Base-by-base conservation (phyloP, 2,888 invertebrate species). In the Abrostola triplasia region DNA sequence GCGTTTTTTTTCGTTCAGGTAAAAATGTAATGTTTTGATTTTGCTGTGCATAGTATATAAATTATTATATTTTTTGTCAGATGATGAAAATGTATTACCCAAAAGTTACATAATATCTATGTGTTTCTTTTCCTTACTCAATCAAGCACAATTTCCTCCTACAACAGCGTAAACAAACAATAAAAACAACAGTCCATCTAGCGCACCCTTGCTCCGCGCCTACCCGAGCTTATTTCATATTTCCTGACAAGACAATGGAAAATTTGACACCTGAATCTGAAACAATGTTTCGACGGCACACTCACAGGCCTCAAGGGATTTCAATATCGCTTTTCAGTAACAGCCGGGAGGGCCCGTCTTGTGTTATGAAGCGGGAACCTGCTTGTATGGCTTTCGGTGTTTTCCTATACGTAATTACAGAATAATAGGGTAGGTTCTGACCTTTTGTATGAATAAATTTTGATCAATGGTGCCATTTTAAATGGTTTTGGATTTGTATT, bases 191-290 rank as follows among this genome's bases (percentile, higher is more conserved):
- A 47, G 24, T 24, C 44, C 8, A 47, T 41, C 42, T 58, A 52
- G 49, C 57, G 49, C 44, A 24, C 10, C 49, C 47, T 36, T n/a
- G 51, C 62, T 61, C 61, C 51, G 24, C 24, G 62, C 58, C 67
- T 71, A 67, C 56, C 35, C 36, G 51, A 60, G 70, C 72, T 79
- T 78, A 78, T 78, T 75, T 78, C 70, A 79, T 76, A 73, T 76
- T 67, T 71, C 61, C 72, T 75, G 81, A 72, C 80, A 83, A 79
- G 80, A 80, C 81, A 83, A 84, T 82, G 77, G 84, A 78, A 80
- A 81, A 86, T 84, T 85, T 85, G 87, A 87, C 84, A 84, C 79
- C 77, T 75, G 69, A 80, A 80, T 79, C 80, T 77, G 70, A 73
- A 70, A 74, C 75, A 77, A 72, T 73, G 76, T 73, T 79, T 70